Evolutionary conservation across 1,140 invertebrate genomes (phyloP).

Genomic region (Atta cephalotes): DNA sequence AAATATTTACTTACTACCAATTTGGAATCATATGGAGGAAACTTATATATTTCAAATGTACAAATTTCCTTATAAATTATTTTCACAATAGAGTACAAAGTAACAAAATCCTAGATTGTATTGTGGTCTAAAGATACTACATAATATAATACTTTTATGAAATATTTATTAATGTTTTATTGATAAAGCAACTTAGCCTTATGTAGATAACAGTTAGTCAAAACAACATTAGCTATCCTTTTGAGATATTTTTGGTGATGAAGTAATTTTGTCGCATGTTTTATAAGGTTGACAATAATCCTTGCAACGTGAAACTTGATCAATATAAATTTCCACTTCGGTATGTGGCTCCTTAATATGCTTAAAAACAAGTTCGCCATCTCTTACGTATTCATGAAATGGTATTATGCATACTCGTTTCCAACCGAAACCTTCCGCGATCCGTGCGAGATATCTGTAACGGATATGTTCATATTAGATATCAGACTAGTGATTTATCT

Average conservation of each 20-base stretch:
- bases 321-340: constrained; percentile 70
- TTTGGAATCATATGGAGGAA: background rate
- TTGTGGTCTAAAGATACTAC: background rate
- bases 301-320: constrained; percentile 62
- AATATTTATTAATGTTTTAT: constrained; percentile 19
- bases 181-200: background rate
- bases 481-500: constrained; percentile 15
- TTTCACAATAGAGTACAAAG: background rate
- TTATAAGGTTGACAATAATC: constrained; percentile 49
- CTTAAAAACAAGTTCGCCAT: constrained; percentile 74
- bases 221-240: background rate
- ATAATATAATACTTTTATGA: background rate
- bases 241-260: background rate
- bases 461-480: background rate
- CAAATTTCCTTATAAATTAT: background rate
- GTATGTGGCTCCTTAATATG: constrained; percentile 74
- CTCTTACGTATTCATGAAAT: constrained; percentile 71
- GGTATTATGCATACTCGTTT: constrained; percentile 71
- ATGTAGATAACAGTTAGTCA: background rate
- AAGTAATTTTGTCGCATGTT: constrained; percentile 20
- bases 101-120: background rate
- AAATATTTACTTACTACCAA: background rate
- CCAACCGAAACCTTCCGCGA: constrained; percentile 74
- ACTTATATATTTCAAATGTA: background rate
- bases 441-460: constrained; percentile 73